Percentiles rank a stretch among this genome's conserved stretches.
These are phyloP conservation scores for Tyrophagus putrescentiae DNA, from an alignment of 1,140 invertebrate genomes.

Conservation along the genomic window DNA sequence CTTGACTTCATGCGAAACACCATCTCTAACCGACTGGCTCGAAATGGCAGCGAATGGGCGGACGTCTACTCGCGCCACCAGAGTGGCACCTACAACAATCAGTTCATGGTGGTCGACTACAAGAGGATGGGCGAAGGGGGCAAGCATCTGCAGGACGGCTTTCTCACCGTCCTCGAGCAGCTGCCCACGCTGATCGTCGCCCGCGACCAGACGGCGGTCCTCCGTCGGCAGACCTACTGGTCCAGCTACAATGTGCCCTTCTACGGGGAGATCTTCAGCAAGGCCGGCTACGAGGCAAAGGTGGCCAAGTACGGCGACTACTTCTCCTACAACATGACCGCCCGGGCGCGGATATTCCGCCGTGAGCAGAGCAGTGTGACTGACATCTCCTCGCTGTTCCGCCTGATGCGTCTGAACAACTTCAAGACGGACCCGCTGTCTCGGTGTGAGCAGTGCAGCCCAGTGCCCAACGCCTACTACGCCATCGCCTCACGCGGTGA, in stretches of 20 bases:
- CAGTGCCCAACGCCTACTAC: slow-evolving; percentile 55
- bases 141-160: slow-evolving; percentile 37
- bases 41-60: slow-evolving; percentile 31
- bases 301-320: slow-evolving; percentile 30
- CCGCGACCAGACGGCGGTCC: slow-evolving; percentile 31
- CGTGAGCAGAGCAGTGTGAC: slow-evolving; percentile 35
- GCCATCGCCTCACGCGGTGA: slow-evolving; percentile 53
- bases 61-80: slow-evolving; percentile 29
- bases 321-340: slow-evolving; percentile 32
- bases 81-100: slow-evolving; percentile 36
- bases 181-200: slow-evolving; percentile 31
- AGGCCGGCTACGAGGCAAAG: slow-evolving; percentile 32
- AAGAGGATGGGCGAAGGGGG: slow-evolving; percentile 25
- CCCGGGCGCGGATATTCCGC: slow-evolving; percentile 34
- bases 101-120: slow-evolving; percentile 36
- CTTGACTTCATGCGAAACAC: slow-evolving; percentile 33
- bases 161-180: slow-evolving; percentile 35
- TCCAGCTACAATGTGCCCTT: slow-evolving; percentile 35
- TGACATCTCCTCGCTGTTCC: slow-evolving; percentile 43
- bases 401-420: slow-evolving; percentile 56
- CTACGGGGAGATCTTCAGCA: slow-evolving; percentile 34
- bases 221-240: slow-evolving; percentile 32
- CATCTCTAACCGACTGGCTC: slow-evolving; percentile 33
- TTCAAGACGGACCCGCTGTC: slow-evolving; percentile 51
- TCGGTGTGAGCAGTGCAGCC: slow-evolving; percentile 47